Conservation (phyloP, 2,797 vertebrate genomes). For the Sebastes hubbsi region DNA sequence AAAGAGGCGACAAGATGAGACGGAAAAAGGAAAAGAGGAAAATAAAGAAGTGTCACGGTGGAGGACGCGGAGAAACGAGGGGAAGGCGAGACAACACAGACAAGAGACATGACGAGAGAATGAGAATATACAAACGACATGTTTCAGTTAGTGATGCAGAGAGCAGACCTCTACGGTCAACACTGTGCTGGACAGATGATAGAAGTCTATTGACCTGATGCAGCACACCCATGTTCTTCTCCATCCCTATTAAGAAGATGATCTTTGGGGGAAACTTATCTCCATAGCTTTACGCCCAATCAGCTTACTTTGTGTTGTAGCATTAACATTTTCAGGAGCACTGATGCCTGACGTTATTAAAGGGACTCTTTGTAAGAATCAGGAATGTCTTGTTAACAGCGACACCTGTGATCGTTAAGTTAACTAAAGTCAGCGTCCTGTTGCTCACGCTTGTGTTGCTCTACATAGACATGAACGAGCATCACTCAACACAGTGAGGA, state of each 20-base stretch:
- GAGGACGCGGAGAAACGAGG: background rate
- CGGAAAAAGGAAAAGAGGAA: background rate
- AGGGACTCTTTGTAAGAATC: too few relatives aligned
- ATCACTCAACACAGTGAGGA: accelerated
- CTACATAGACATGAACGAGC: too few relatives aligned
- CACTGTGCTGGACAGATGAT: background rate
- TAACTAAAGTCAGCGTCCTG: too few relatives aligned
- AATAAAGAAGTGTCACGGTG: background rate
- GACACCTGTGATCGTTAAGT: accelerated
- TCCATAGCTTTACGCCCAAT: background rate
- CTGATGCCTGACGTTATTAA: too few relatives aligned
- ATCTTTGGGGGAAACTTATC: background rate
- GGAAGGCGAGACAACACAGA: background rate
- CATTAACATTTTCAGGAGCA: background rate
- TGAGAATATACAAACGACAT: too few relatives aligned
- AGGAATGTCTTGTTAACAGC: too few relatives aligned
- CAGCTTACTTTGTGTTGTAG: background rate
- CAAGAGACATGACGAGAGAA: background rate
- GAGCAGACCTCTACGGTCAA: too few relatives aligned
- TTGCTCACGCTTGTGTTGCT: accelerated
- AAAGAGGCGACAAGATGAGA: background rate
- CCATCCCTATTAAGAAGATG: background rate
- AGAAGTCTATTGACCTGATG: background rate
- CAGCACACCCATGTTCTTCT: background rate
- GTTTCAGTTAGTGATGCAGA: too few relatives aligned